Evolutionary conservation across 2,797 vertebrate species (phyloP), one percentile per base, ranked within the genome.

Genomic region (Gallinago solitaria): DNA sequence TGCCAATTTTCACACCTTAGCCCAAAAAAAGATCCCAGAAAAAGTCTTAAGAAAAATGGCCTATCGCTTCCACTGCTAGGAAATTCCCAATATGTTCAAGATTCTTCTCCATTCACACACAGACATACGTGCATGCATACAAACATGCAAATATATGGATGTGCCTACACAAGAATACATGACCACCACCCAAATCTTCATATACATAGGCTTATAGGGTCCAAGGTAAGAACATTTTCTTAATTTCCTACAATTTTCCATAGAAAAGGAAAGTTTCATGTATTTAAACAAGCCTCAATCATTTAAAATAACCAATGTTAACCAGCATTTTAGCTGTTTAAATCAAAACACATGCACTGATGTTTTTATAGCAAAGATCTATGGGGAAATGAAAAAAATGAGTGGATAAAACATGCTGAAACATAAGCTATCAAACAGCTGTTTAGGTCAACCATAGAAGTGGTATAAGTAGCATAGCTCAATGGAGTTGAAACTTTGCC

Each of bases 1-100:
- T 98, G 98, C 98, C 98, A 98, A 87, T 92, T 97, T 96, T 98
- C 98, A 97, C 97, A 98, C 98, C 97, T 98, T 69, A 61, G 87
- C 76, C 33, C 75, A 23, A 32, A 60, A 95, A 97, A 67, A 95
- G 53, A 54, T 93, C 68, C 93, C 84, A 95, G 73, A 95, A 96
- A 97, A 97, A 97, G 76, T 73, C 88, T 81, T 68, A 63, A 94
- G 93, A 86, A 91, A 97, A 97, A 89, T 30, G 53, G 33, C 51
- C 90, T 68, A 95, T 95, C 87, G 33, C 59, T 96, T 91, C 76
- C 83, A 76, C 95, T 74, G 45, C 90, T 76, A 35, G 73, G 76
- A 94, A 79, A 53, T 84, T 90, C 90, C 75, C 39, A 9, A 4
- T 51, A 37, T 59, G 50, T 48, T 83, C 75, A 79, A 83, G 67